These are phyloP conservation scores for Coptodon rendalli DNA, from an alignment of 2,113 vertebrate genomes.

Conservation along the genomic window DNA sequence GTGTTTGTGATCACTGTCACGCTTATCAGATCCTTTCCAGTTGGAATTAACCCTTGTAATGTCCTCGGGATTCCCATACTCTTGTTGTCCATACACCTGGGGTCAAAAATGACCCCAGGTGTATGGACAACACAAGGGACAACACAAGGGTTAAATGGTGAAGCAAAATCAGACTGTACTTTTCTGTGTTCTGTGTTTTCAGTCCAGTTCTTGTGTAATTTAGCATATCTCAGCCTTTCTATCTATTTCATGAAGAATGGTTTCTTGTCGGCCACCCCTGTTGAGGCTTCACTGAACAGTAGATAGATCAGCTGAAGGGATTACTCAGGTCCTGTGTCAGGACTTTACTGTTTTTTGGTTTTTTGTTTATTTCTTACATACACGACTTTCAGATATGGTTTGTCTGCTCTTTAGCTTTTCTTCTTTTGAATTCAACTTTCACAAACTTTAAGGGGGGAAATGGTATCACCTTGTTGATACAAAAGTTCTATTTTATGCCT, in stretches of 20 bases:
- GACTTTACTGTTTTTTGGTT: background rate
- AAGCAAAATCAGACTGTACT: background rate
- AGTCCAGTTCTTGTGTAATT: background rate
- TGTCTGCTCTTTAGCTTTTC: background rate
- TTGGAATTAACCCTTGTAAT: background rate
- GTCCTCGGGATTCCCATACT: background rate
- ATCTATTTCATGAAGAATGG: too few species aligned
- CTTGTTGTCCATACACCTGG: background rate
- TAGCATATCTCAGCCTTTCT: background rate
- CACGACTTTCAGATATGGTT: background rate
- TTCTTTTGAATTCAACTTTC: background rate
- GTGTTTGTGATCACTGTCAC: background rate
- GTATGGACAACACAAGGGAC: background rate
- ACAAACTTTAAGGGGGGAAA: background rate
- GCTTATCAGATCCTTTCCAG: background rate
- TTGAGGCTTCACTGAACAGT: background rate
- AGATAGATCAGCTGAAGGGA: background rate
- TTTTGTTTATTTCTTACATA: background rate
- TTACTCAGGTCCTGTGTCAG: fast-evolving
- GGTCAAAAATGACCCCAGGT: too few species aligned
- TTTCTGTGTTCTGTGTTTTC: background rate
- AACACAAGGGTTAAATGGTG: background rate
- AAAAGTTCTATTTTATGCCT: background rate
- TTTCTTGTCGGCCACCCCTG: background rate
- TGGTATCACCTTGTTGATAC: background rate